Percentiles rank a stretch among this genome's conserved stretches.
Evolutionary conservation across 2,888 invertebrate species (phyloP).

Genomic region (Herminia tarsipennalis): DNA sequence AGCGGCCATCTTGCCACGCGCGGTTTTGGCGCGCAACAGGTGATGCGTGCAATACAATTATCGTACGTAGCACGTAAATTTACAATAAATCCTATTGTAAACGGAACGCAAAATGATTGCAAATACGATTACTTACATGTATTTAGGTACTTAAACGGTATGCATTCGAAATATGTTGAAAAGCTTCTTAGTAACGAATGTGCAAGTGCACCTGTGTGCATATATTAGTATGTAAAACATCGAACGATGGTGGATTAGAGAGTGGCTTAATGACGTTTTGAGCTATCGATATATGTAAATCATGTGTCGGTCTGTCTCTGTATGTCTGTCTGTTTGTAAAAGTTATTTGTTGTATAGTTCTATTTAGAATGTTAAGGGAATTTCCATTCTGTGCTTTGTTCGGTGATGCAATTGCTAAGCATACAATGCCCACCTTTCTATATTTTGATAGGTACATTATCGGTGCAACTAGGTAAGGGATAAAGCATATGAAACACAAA

Average conservation of each 20-base stretch:
- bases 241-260: slow-evolving; percentile 37
- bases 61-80: slow-evolving; percentile 75
- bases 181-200: slow-evolving; percentile 53
- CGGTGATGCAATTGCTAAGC: too few species aligned
- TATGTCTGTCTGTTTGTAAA: slow-evolving; percentile 4
- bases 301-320: slow-evolving; percentile 7
- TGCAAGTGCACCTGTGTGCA: slow-evolving; percentile 47
- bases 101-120: slow-evolving; percentile 73
- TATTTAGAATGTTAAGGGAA: neutral
- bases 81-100: slow-evolving; percentile 81
- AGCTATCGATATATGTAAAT: slow-evolving; percentile 27
- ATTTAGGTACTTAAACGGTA: slow-evolving; percentile 75
- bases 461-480: too few species aligned
- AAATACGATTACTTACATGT: slow-evolving; percentile 73
- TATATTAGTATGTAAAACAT: slow-evolving; percentile 42
- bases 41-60: slow-evolving; percentile 53
- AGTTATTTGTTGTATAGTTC: slow-evolving; percentile 8
- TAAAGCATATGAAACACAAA: too few species aligned
- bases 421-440: too few species aligned
- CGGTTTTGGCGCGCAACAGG: slow-evolving; percentile 60
- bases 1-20: slow-evolving; percentile 78
- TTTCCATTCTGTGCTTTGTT: slow-evolving; percentile 1
- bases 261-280: slow-evolving; percentile 32
- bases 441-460: too few species aligned
- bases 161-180: slow-evolving; percentile 67